These are phyloP conservation scores for Halyomorpha halys DNA, from an alignment of 1,140 invertebrate species.

Conservation along the genomic window DNA sequence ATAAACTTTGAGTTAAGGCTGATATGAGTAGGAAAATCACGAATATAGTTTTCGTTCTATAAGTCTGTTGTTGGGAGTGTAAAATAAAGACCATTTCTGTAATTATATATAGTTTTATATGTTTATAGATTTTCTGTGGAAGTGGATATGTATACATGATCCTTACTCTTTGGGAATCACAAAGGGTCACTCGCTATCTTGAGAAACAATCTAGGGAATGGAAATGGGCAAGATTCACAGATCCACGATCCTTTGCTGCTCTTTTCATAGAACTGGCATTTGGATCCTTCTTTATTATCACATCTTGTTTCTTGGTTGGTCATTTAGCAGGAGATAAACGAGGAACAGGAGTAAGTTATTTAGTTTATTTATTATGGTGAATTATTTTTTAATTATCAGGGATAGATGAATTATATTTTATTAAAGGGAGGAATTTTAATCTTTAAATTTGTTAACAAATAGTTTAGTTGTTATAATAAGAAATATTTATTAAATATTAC, in stretches of 20 bases:
- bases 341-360: constrained; percentile 45
- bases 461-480: too few species aligned
- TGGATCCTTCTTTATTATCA: constrained; percentile 58
- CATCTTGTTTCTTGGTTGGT: constrained; percentile 51
- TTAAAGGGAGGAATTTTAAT: neutral
- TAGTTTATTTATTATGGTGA: neutral
- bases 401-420: neutral
- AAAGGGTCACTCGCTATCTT: constrained; percentile 49
- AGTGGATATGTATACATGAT: constrained; percentile 54
- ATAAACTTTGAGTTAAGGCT: too few species aligned
- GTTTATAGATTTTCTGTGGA: constrained; percentile 41
- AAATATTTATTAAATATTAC: too few species aligned
- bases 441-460: too few species aligned
- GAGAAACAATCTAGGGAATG: constrained; percentile 61
- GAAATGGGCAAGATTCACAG: constrained; percentile 61
- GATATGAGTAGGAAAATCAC: too few species aligned
- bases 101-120: too few species aligned
- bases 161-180: constrained; percentile 58
- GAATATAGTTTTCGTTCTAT: too few species aligned
- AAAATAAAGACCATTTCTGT: too few species aligned
- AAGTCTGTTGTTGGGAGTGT: too few species aligned
- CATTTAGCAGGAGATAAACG: constrained; percentile 52
- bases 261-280: constrained; percentile 47
- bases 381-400: neutral
- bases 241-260: constrained; percentile 40